phyloP scores from a whole-genome alignment of 2,797 vertebrate species.

The Benthosema pterotum region DNA sequence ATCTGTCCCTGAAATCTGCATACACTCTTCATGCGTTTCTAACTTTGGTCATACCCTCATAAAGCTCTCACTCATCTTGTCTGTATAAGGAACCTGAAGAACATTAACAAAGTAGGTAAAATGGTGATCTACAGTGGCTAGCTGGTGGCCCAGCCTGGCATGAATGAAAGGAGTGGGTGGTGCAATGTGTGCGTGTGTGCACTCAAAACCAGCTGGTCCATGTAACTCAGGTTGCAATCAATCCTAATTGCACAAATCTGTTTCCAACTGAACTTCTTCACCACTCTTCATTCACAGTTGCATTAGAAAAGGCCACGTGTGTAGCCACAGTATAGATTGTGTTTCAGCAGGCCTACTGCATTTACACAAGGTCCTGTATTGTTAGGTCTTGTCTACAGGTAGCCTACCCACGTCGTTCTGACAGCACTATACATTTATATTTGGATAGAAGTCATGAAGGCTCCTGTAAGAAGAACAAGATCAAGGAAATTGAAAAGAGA shows the following conservation, averaged over 20 bases:
- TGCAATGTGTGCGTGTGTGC: not conserved
- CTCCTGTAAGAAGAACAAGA: not conserved
- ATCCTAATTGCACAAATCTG: conserved; percentile 61
- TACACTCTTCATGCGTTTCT: no score
- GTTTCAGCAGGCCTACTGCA: not conserved
- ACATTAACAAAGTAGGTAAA: no score
- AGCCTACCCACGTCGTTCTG: no score
- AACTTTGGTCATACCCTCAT: conserved; percentile 82
- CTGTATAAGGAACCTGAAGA: no score
- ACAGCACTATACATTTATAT: no score
- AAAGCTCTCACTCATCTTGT: conserved; percentile 50
- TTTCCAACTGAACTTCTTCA: conserved; percentile 51
- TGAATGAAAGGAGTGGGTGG: no score
- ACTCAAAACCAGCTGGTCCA: no score
- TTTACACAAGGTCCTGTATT: not conserved
- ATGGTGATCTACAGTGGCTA: not conserved
- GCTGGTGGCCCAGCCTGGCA: not conserved
- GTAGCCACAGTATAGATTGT: not conserved
- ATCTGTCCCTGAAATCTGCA: no score
- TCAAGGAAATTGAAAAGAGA: conserved; percentile 1
- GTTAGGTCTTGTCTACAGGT: no score
- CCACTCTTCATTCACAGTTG: not conserved
- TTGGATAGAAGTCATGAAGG: conserved; percentile 73
- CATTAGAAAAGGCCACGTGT: not conserved
- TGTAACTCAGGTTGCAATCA: conserved; percentile 45